phyloP scores from a whole-genome alignment of 2,113 vertebrate species.

The Mirza zaza region DNA sequence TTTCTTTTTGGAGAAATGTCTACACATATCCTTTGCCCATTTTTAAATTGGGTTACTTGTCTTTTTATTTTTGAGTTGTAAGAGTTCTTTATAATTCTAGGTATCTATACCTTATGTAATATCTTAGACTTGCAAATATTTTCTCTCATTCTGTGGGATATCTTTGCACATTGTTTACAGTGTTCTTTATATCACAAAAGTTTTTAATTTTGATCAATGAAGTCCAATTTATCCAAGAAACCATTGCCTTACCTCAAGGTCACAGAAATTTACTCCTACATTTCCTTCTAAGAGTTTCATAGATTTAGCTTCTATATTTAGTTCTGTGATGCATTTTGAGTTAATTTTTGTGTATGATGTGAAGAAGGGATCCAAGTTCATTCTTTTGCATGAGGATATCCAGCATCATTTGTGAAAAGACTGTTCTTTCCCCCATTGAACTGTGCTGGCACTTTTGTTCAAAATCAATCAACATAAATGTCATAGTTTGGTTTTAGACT shows the following conservation, averaged over 20 bases:
- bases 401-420: background rate
- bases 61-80: background rate
- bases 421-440: background rate
- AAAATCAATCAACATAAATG: constrained; percentile 14
- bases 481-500: background rate
- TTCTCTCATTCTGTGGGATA: background rate
- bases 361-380: background rate
- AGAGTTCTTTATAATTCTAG: background rate
- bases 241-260: background rate
- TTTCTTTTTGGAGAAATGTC: background rate
- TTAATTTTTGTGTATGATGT: background rate
- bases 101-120: background rate
- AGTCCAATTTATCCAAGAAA: constrained; percentile 28
- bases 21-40: background rate
- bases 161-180: background rate
- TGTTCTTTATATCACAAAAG: background rate
- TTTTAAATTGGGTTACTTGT: constrained; percentile 10
- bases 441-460: background rate
- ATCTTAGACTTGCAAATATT: background rate
- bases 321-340: background rate
- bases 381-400: background rate
- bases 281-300: background rate
- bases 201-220: constrained; percentile 11
- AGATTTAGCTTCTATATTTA: background rate
- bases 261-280: background rate